Evolutionary conservation across 2,113 vertebrate genomes (phyloP).

Genomic region (Lontra canadensis): DNA sequence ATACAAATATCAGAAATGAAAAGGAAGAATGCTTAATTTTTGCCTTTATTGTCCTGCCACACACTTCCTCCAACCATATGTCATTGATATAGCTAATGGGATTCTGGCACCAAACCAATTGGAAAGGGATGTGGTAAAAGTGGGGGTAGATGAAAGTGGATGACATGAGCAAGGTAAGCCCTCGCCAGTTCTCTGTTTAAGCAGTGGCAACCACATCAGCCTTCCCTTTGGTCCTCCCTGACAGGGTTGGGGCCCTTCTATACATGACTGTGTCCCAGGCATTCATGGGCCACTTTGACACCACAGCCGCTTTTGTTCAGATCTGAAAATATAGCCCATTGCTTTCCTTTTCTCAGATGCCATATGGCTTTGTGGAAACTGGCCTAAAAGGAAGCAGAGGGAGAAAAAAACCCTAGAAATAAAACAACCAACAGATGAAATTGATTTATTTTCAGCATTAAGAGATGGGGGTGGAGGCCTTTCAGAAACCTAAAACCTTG

Average conservation of each 20-base stretch:
- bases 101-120: conserved; percentile 78
- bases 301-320: conserved; percentile 89
- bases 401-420: conserved; percentile 62
- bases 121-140: neutral
- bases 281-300: conserved; percentile 90
- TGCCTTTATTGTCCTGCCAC: conserved; percentile 81
- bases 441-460: conserved; percentile 90
- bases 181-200: conserved; percentile 65
- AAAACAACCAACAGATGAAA: conserved; percentile 89
- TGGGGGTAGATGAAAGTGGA: conserved; percentile 57
- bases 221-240: conserved; percentile 77
- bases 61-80: conserved; percentile 77
- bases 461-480: conserved; percentile 64
- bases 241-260: conserved; percentile 81
- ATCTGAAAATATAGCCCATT: conserved; percentile 85
- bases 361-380: conserved; percentile 93
- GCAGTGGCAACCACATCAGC: conserved; percentile 75
- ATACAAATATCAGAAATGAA: conserved; percentile 72
- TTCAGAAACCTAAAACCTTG: conserved; percentile 85
- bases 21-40: conserved; percentile 70
- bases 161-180: conserved; percentile 27
- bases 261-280: conserved; percentile 84
- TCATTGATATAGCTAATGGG: conserved; percentile 83
- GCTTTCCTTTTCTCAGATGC: conserved; percentile 90
- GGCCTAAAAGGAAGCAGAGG: conserved; percentile 81